phyloP scores from a whole-genome alignment of 2,888 invertebrate species.

The Drosophila anomelani region DNA sequence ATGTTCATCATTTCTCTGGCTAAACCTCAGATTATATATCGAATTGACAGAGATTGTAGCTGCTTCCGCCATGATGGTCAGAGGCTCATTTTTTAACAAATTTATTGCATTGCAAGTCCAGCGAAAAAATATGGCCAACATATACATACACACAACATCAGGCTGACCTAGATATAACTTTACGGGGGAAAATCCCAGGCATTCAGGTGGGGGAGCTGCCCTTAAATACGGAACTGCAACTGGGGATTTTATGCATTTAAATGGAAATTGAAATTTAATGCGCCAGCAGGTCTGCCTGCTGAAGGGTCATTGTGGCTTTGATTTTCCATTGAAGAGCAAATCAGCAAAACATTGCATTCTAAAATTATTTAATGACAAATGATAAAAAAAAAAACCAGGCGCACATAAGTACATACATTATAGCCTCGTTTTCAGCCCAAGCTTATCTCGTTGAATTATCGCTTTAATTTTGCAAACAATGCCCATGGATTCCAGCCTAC shows the following conservation, averaged over 20 bases:
- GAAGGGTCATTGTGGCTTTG: background rate
- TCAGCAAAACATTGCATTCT: background rate
- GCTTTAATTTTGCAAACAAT: background rate
- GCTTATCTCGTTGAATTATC: background rate
- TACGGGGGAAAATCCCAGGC: constrained; percentile 2
- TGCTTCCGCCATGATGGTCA: background rate
- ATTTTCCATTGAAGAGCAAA: background rate
- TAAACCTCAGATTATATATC: background rate
- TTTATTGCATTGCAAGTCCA: background rate
- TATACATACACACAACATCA: background rate
- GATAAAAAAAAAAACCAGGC: background rate
- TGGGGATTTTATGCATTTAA: constrained; percentile 34
- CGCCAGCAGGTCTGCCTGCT: background rate
- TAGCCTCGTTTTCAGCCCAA: background rate
- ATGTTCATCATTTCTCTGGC: background rate
- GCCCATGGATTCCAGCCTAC: constrained; percentile 16
- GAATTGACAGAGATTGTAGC: background rate
- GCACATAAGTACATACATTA: background rate
- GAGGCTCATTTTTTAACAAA: constrained; percentile 8
- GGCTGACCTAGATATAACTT: constrained; percentile 16
- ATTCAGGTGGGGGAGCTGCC: constrained; percentile 3
- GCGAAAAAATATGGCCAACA: background rate
- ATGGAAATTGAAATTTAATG: constrained; percentile 37
- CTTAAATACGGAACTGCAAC: constrained; percentile 11
- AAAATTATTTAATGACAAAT: background rate